Conservation (phyloP, 2,113 vertebrate species). For the Rostratula benghalensis region DNA sequence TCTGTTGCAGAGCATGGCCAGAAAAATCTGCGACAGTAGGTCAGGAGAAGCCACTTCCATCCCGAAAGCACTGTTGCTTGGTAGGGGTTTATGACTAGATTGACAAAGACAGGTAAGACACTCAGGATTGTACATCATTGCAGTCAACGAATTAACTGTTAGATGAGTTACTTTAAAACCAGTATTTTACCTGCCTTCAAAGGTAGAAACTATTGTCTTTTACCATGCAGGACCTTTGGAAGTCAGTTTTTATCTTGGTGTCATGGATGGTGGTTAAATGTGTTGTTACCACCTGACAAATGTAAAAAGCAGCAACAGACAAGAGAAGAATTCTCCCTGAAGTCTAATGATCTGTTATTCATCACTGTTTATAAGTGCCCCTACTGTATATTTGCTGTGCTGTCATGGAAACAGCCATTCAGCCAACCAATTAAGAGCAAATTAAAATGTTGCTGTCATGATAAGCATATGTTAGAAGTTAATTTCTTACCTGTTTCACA, state of each 20-base stretch:
- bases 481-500: constrained; percentile 5
- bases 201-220: constrained; percentile 15
- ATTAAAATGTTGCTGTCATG: background rate
- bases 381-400: background rate
- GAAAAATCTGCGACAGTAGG: background rate
- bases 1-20: background rate
- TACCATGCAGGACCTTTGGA: background rate
- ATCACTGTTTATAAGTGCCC: background rate
- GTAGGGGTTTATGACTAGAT: background rate
- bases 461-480: background rate
- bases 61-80: constrained; percentile 4
- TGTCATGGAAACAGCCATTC: constrained; percentile 41
- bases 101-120: background rate
- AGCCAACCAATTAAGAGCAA: constrained; percentile 8
- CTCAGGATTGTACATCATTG: background rate
- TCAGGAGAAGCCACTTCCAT: constrained; percentile 20
- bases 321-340: background rate
- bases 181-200: background rate
- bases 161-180: constrained; percentile 29
- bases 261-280: background rate
- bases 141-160: background rate
- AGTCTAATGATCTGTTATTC: constrained; percentile 15
- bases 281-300: background rate
- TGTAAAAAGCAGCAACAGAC: background rate
- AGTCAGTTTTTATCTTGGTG: constrained; percentile 8